Evolutionary conservation across 2,888 invertebrate genomes (phyloP), one percentile per base, ranked within the genome.

Genomic region (Diabrotica balteata): DNA sequence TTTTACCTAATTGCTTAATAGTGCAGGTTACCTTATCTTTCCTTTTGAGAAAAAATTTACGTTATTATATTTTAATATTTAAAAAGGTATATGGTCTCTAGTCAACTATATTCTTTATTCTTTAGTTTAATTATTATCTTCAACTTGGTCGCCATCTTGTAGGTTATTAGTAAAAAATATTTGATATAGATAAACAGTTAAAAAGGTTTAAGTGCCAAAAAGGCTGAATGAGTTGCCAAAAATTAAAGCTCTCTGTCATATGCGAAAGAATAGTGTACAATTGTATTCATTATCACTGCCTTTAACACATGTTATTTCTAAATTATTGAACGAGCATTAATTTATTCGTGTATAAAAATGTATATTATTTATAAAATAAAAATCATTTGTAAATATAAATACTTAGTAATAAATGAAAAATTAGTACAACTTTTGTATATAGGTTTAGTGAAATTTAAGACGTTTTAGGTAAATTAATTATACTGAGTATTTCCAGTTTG

Each of bases 261-360:
- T 60, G 66, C 66, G 64, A 32, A 32, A 32, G 32, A 69, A 69
- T 65, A 69, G 65, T 67, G 69, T 70, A 69, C 69, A 70, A 75
- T 74, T 75, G 75, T 75, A 74, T 73, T 77, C 69, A 75, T 72
- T 78, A 78, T 75, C 79, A 79, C 79, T 80, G 80, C 79, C 79
- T 78, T 73, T 67, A 61, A 70, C 73, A 64, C 68, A 45, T 57
- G 65, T 70, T 71, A 73, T 73, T 73, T 75, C 72, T 77, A 76
- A 76, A 73, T 74, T 76, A 73, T 73, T 74, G 63, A 67, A 70
- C 67, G 66, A 70, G 74, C 72, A 75, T 74, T 75, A 73, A 74
- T 75, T 74, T 75, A 75, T 76, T 76, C 68, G 69, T 74, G 69
- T 73, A 68, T 70, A 72, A 69, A 67, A 67, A 73, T 71, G 68